Evolutionary conservation across 2,888 invertebrate genomes (phyloP).

Genomic region (Alviniconcha strummeri): DNA sequence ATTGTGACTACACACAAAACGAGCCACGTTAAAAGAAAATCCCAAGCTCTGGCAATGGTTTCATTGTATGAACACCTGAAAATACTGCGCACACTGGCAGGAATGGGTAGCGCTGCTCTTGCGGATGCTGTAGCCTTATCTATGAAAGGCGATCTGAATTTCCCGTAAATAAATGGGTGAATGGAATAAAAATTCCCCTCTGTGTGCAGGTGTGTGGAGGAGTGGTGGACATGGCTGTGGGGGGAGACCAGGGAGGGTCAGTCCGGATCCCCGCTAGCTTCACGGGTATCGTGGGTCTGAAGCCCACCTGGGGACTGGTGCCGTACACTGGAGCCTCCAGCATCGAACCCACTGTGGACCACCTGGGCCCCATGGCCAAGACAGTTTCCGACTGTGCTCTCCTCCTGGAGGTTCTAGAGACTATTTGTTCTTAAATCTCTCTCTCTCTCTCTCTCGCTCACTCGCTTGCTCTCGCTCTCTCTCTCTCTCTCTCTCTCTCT

Average conservation of each 20-base stretch:
- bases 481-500: neutral
- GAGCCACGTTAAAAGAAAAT: too few relatives aligned
- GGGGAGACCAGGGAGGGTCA: slow-evolving; percentile 70
- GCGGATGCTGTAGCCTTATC: too few relatives aligned
- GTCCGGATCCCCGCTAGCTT: slow-evolving; percentile 65
- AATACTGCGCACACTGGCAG: too few relatives aligned
- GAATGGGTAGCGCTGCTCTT: too few relatives aligned
- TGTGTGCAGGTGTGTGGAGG: slow-evolving; percentile 54
- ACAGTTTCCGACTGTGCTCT: slow-evolving; percentile 67
- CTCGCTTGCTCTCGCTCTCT: neutral
- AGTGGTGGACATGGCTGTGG: slow-evolving; percentile 66
- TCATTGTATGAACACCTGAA: too few relatives aligned
- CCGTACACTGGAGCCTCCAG: slow-evolving; percentile 66
- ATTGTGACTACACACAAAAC: too few relatives aligned
- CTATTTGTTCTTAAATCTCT: neutral
- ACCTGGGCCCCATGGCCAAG: slow-evolving; percentile 68
- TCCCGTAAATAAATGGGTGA: too few relatives aligned
- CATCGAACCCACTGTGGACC: slow-evolving; percentile 62
- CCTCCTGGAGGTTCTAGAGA: slow-evolving; percentile 59
- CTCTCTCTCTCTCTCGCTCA: neutral
- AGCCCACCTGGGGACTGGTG: slow-evolving; percentile 69
- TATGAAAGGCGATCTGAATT: too few relatives aligned
- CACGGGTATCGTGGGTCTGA: slow-evolving; percentile 68
- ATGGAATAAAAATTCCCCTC: too few relatives aligned
- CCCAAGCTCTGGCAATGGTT: too few relatives aligned